Percentiles rank a stretch among this genome's conserved stretches.
These are phyloP conservation scores for Ostrea edulis DNA, from an alignment of 1,140 invertebrate species.

Conservation along the genomic window DNA sequence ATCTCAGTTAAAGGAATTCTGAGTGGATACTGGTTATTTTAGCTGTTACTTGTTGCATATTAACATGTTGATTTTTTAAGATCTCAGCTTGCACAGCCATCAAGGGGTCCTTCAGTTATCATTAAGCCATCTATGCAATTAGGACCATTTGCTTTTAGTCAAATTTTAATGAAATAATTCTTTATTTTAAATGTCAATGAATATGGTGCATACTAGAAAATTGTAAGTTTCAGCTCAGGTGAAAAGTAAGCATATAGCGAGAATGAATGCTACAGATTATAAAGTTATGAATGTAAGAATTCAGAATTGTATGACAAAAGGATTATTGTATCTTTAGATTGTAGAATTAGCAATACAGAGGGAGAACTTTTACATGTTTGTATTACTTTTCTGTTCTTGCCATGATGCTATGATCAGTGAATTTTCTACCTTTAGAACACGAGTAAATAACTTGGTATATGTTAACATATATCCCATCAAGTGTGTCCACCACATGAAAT, in stretches of 20 bases:
- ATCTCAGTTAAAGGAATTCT: background rate
- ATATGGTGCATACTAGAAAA: conserved; percentile 1
- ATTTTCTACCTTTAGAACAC: background rate
- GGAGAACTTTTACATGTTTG: background rate
- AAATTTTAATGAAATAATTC: background rate
- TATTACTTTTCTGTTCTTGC: background rate
- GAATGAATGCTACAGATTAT: background rate
- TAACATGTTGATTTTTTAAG: background rate
- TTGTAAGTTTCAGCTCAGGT: background rate
- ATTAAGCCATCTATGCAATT: conserved; percentile 30
- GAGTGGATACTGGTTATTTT: background rate
- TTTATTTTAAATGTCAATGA: background rate
- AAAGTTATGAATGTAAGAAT: background rate
- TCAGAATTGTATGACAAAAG: background rate
- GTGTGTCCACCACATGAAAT: background rate
- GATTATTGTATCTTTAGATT: background rate
- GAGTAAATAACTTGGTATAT: no score
- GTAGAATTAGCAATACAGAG: background rate
- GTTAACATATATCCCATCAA: background rate
- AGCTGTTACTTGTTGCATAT: background rate
- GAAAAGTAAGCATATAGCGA: background rate
- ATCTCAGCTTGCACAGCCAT: background rate
- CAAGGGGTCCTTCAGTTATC: background rate
- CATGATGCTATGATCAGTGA: no score
- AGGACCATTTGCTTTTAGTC: background rate